Evolutionary conservation across 2,113 vertebrate genomes (phyloP), one percentile per base, ranked within the genome.

Genomic region (Gasterosteus nipponicus): DNA sequence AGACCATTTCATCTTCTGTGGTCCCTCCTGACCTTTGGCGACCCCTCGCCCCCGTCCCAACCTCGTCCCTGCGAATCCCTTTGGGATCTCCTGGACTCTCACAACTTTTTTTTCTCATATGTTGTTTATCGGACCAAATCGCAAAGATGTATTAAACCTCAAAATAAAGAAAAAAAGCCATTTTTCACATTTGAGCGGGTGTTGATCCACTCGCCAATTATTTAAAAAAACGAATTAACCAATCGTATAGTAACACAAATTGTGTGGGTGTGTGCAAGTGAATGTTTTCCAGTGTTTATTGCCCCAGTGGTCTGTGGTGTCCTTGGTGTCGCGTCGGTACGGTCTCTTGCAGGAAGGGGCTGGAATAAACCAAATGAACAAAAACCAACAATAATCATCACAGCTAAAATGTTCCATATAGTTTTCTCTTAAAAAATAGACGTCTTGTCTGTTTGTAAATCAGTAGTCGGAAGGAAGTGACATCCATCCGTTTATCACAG

Each of bases 261-360:
- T 0, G 2, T 14, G 41, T 53, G 16, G 14, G 3, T 72, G 59
- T 69, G 1, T 72, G 57, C 38, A 16, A 66, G 57, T 46, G 47
- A 49, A 35, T 59, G 19, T 61, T n/a, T 78, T 69, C 90, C 93
- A 92, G 93, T 92, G 89, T 91, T 80, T 94, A 93, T 93, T 93
- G 93, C 92, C 83, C 61, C 76, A 44, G 75, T 56, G 56, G 82
- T 66, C 76, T 26, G 75, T 63, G 57, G 81, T 64, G 81, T 90
- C 31, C 86, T 75, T 83, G 77, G 58, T 69, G 61, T 70, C 31
- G 77, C 7, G 64, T 77, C 85, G 69, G 73, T 85, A 78, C 70
- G 75, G 81, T 91, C 80, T 84, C 72, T 72, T 72, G 46, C 61
- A 71, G 31, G 53, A 22, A 41, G 12, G 66, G 61, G 74, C 42